These are phyloP conservation scores for Drymodes brunneopygia DNA, from an alignment of 2,113 vertebrate genomes.

Conservation along the genomic window DNA sequence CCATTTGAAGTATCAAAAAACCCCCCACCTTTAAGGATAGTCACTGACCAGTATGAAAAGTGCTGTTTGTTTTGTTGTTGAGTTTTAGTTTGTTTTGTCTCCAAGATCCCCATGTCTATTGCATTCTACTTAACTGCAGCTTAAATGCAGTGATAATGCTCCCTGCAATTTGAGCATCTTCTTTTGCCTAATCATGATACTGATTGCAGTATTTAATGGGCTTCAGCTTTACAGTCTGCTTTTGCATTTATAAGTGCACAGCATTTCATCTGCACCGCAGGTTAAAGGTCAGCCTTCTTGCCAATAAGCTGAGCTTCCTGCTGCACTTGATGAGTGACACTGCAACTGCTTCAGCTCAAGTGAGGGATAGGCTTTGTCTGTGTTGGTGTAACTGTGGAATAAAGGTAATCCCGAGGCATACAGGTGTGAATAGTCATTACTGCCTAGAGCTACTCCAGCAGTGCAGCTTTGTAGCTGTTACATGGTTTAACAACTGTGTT, in stretches of 20 bases:
- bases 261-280: neutral
- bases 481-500: neutral
- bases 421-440: neutral
- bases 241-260: neutral
- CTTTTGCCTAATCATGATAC: neutral
- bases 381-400: neutral
- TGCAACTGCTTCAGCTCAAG: neutral
- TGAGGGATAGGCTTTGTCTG: neutral
- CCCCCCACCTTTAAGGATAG: neutral
- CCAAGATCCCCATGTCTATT: neutral
- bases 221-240: neutral
- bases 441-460: neutral
- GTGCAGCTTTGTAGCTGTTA: neutral
- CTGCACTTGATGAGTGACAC: neutral
- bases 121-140: neutral
- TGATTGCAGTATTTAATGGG: neutral
- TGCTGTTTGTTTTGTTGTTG: neutral
- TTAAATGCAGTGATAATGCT: neutral
- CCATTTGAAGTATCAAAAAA: neutral
- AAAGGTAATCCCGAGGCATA: neutral
- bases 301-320: neutral
- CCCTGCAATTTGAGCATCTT: neutral
- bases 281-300: neutral
- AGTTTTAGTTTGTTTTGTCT: neutral
- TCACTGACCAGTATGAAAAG: neutral